phyloP scores from a whole-genome alignment of 2,888 invertebrate species.

The Phyto melanocephala region DNA sequence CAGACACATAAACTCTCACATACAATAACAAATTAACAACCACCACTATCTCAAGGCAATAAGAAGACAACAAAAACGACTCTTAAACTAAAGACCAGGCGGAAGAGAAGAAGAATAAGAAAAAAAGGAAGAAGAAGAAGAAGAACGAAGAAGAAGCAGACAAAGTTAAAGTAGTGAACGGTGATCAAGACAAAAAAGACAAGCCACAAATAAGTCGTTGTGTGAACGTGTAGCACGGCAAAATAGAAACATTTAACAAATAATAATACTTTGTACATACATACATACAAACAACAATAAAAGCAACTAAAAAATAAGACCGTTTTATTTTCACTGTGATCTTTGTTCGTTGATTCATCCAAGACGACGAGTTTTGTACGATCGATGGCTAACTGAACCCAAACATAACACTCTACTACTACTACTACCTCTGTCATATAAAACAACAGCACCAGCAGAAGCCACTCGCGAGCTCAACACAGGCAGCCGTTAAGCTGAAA shows the following conservation, averaged over 20 bases:
- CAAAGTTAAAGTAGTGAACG: slow-evolving; percentile 54
- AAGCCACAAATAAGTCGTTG: slow-evolving; percentile 64
- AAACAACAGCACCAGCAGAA: slow-evolving; percentile 69
- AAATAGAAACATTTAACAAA: slow-evolving; percentile 63
- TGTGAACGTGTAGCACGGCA: slow-evolving; percentile 63
- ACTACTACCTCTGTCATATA: slow-evolving; percentile 67
- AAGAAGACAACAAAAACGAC: slow-evolving; percentile 9
- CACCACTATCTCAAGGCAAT: slow-evolving; percentile 47
- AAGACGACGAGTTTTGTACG: slow-evolving; percentile 53
- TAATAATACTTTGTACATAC: slow-evolving; percentile 11
- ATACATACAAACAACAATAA: slow-evolving; percentile 2
- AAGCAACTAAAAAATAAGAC: slow-evolving; percentile 31
- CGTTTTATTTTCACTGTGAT: slow-evolving; percentile 52
- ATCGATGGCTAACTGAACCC: slow-evolving; percentile 44
- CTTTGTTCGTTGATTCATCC: slow-evolving; percentile 50
- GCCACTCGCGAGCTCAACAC: slow-evolving; percentile 75
- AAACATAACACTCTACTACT: slow-evolving; percentile 66
- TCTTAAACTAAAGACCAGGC: slow-evolving; percentile 35
- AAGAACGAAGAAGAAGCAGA: slow-evolving; percentile 17
- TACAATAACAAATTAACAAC: background rate
- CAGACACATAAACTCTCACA: slow-evolving; percentile 10
- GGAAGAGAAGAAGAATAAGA: background rate
- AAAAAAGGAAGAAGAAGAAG: slow-evolving; percentile 1
- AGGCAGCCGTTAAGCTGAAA: slow-evolving; percentile 78
- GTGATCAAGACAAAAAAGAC: slow-evolving; percentile 58